Evolutionary conservation across 2,113 vertebrate species (phyloP).

Genomic region (Calyptommatus sinebrachiatus): DNA sequence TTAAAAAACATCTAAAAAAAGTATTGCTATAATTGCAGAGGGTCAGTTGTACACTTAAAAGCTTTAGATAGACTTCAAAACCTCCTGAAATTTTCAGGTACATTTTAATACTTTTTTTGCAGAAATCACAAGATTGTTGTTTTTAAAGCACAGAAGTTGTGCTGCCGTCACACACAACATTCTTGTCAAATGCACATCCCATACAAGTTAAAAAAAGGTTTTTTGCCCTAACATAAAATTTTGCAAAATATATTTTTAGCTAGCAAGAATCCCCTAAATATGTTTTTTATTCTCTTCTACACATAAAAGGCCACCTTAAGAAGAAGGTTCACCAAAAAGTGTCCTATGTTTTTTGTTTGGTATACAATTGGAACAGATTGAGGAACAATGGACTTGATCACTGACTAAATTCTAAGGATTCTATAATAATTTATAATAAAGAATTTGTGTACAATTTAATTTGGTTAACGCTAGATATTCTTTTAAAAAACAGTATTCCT

Average conservation of each 20-base stretch:
- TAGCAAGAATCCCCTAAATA: too few species aligned
- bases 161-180: too few species aligned
- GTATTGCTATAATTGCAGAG: slow-evolving; percentile 62
- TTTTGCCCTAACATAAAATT: not conserved
- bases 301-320: too few species aligned
- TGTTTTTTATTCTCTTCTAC: too few species aligned
- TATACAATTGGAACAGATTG: not conserved
- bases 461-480: too few species aligned
- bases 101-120: not conserved
- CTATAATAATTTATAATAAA: too few species aligned
- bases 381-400: too few species aligned
- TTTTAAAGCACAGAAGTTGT: not conserved
- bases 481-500: too few species aligned
- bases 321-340: too few species aligned
- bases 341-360: not conserved
- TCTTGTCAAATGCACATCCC: not conserved
- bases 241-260: not conserved
- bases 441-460: too few species aligned
- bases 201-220: not conserved
- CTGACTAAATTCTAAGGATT: too few species aligned
- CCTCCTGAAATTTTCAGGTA: not conserved
- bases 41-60: not conserved
- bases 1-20: slow-evolving; percentile 59
- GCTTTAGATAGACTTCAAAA: not conserved
- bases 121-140: not conserved